A percentile compares a stretch with the other conserved stretches of the same genome.
These are phyloP conservation scores for Sebastes matsubarae DNA, from an alignment of 2,797 vertebrate genomes.

Conservation along the genomic window DNA sequence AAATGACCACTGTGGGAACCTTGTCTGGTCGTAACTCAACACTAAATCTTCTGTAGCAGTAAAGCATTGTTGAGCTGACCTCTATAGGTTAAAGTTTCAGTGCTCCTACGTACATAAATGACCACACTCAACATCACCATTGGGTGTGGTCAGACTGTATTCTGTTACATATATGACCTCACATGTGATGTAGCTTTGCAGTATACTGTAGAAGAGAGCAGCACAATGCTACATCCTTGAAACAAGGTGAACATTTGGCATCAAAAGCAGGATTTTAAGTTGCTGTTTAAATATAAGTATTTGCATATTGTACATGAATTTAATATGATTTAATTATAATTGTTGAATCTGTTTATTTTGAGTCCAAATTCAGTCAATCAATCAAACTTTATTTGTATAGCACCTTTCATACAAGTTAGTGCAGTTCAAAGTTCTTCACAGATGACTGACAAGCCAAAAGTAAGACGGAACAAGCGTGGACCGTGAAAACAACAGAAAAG, in stretches of 20 bases:
- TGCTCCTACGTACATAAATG: not conserved
- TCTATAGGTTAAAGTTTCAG: not conserved
- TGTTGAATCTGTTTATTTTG: not conserved
- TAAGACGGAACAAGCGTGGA: too few relatives aligned
- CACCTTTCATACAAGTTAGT: too few relatives aligned
- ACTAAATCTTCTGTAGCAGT: not conserved
- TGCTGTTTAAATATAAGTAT: not conserved
- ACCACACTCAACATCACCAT: not conserved
- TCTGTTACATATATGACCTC: slow-evolving; percentile 1
- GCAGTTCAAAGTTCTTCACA: too few relatives aligned
- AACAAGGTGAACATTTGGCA: not conserved
- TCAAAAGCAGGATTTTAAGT: not conserved
- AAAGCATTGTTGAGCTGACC: slow-evolving; percentile 4
- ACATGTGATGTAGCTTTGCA: not conserved
- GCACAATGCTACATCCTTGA: not conserved
- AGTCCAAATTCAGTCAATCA: not conserved
- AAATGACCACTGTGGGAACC: slow-evolving; percentile 2
- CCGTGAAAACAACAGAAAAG: too few relatives aligned
- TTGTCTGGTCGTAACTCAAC: not conserved
- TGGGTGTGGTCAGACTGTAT: slow-evolving; percentile 13
- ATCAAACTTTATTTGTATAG: too few relatives aligned
- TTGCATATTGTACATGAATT: not conserved
- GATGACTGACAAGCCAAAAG: too few relatives aligned
- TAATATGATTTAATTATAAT: not conserved
- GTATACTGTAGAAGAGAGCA: too few relatives aligned